Base-by-base conservation (phyloP, 2,797 vertebrate genomes). In the Eutrigla gurnardus region DNA sequence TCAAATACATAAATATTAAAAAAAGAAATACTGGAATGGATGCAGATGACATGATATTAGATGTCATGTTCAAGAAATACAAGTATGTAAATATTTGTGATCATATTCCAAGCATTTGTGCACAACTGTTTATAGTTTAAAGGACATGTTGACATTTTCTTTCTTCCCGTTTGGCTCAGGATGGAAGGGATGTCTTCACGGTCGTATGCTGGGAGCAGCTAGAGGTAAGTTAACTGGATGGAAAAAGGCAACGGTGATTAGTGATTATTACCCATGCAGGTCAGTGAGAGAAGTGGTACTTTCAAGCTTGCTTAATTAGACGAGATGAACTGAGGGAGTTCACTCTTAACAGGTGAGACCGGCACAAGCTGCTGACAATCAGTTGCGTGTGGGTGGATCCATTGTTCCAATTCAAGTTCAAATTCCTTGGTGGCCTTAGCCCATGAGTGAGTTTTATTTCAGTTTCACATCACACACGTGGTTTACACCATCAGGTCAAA, bases 291-390 rank as follows among this genome's bases (percentile, higher is more conserved):
- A 32, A 69, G 37, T 47, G 47, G 15, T 59, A 39, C 52, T 70
- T 77, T 75, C 52, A 80, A 60, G 67, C 67, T 70, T 78, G 66
- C 67, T 66, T 80, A 47, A 77, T 71, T 58, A 58, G 32, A 60
- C n/a, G 14, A 71, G 75, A 77, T 43, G 3, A 36, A 67, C 36
- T 17, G 36, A 47, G 54, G 11, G 18, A 45, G 50, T 9, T 49
- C 3, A 32, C 39, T 42, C 12, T 35, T 18, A 59, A 50, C 36
- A 17, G 0, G 0, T 1, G 1, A 42, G 37, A 47, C 49, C 36
- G 55, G 5, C 32, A 36, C 5, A 12, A 12, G 62, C 35, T 46
- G 35, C 60, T 3, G 11, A 17, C 5, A 53, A 52, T 67, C 50
- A 43, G 45, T 5, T 4, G 9, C n/a, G 9, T 39, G 5, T 45